These are phyloP conservation scores for Chrysoperla carnea DNA, from an alignment of 1,140 invertebrate species.

Conservation along the genomic window DNA sequence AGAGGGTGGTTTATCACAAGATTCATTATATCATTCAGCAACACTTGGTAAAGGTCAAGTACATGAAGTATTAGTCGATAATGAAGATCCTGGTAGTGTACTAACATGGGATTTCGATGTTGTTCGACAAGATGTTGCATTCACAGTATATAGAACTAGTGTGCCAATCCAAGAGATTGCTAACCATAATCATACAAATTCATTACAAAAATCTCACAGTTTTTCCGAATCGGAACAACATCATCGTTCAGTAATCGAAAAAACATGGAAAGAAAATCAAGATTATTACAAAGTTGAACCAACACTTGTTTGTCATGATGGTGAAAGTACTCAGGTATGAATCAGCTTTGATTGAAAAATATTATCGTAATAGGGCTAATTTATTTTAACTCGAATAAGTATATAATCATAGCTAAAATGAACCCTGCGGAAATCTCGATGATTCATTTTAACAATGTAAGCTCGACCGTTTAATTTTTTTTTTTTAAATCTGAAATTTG, in stretches of 20 bases:
- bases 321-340: conserved; percentile 77
- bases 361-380: conserved; percentile 1
- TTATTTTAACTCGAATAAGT: conserved; percentile 1
- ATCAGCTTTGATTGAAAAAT: background rate
- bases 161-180: conserved; percentile 21
- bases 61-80: conserved; percentile 70
- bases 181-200: background rate
- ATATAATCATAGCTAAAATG: background rate
- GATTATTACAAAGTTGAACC: conserved; percentile 68
- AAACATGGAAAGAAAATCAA: conserved; percentile 55
- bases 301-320: conserved; percentile 70
- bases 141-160: conserved; percentile 61
- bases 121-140: conserved; percentile 72
- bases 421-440: background rate
- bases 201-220: background rate
- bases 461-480: too few species aligned
- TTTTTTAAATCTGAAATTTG: too few species aligned
- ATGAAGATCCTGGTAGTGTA: conserved; percentile 71
- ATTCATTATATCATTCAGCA: conserved; percentile 55
- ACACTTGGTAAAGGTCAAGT: conserved; percentile 50
- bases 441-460: conserved; percentile 1
- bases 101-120: conserved; percentile 97
- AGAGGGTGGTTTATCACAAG: conserved; percentile 38
- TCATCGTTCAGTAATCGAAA: conserved; percentile 43
- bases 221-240: conserved; percentile 10